Base-by-base conservation (phyloP, 2,113 vertebrate genomes). In the Ellobius talpinus region DNA sequence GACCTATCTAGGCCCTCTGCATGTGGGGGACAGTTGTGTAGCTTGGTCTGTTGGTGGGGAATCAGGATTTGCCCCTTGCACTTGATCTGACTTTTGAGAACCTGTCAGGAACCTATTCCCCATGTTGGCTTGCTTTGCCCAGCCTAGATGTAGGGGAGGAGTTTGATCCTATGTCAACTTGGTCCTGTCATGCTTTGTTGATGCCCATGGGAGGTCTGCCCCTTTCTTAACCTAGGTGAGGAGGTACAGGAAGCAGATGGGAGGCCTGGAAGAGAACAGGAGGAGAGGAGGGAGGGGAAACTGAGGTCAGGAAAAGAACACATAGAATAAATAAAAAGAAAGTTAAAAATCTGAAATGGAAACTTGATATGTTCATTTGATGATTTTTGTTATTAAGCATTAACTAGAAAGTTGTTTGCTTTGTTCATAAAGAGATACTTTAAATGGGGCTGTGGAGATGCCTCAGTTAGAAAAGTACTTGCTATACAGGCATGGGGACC, bases 351-450 rank as follows among this genome's bases (percentile, higher is more conserved):
- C 42, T 91, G 72, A 74, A 66, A 21, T 79, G 19, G 33, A 16
- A 74, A 84, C 19, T 90, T 91, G 45, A 52, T 74, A 76, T 1
- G 76, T 7, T 26, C 66, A 4, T 73, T 88, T 55, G 68, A 39
- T 88, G 17, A 29, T 95, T 96, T 93, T 96, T 93, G 74, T 42
- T 23, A 85, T 73, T 89, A 73, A 61, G 13, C 42, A 72, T 93
- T 93, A 90, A 91, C 36, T 2, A 74, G 31, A 33, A 33, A 65
- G 33, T 7, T 84, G 5, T 81, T 90, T 66, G 73, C 78, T 93
- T 91, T 95, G 29, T 76, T 96, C 16, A 73, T 50, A 39, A 65
- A 82, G n/a, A 81, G 19, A 45, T 47, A 33, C 29, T 45, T 33
- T 47, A 7, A 16, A 33, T 2, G 0, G 39, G 39, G 29, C 61